Percentiles rank a stretch among this genome's conserved stretches.
phyloP scores from a whole-genome alignment of 2,113 vertebrate genomes.

The Corythornis cristatus region DNA sequence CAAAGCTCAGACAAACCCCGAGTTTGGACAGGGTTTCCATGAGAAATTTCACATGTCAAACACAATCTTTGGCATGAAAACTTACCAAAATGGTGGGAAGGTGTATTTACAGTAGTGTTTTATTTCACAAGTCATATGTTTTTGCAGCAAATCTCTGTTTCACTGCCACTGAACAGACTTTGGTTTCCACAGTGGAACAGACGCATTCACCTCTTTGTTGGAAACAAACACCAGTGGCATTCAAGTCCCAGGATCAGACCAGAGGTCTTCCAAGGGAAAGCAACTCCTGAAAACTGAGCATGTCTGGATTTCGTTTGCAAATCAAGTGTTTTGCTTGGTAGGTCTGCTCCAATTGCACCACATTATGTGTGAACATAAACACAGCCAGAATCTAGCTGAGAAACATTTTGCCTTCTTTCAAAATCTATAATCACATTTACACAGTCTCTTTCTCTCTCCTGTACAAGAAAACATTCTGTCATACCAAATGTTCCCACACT shows the following conservation, averaged over 20 bases:
- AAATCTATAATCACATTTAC: slow-evolving; percentile 23
- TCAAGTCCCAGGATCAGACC: background rate
- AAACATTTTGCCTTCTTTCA: slow-evolving; percentile 53
- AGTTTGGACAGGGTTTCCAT: background rate
- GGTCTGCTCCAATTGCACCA: slow-evolving; percentile 20
- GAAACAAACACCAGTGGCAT: background rate
- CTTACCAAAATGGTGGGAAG: background rate
- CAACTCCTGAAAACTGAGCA: background rate
- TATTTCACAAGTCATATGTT: background rate
- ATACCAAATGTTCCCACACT: slow-evolving; percentile 54
- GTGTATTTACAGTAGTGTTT: background rate
- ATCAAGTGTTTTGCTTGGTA: slow-evolving; percentile 31
- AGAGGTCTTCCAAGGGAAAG: background rate
- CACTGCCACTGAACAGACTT: background rate
- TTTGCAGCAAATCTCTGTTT: background rate
- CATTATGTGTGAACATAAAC: slow-evolving; percentile 20
- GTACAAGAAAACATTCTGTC: slow-evolving; percentile 62
- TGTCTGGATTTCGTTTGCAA: background rate
- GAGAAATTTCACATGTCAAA: background rate
- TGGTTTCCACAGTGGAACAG: background rate
- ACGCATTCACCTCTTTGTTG: background rate
- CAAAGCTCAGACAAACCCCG: background rate
- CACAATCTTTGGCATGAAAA: background rate
- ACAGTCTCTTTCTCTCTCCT: slow-evolving; percentile 18
- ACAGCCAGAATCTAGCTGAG: slow-evolving; percentile 17